Conservation (phyloP, 2,797 vertebrate species). For the Chromis chromis region DNA sequence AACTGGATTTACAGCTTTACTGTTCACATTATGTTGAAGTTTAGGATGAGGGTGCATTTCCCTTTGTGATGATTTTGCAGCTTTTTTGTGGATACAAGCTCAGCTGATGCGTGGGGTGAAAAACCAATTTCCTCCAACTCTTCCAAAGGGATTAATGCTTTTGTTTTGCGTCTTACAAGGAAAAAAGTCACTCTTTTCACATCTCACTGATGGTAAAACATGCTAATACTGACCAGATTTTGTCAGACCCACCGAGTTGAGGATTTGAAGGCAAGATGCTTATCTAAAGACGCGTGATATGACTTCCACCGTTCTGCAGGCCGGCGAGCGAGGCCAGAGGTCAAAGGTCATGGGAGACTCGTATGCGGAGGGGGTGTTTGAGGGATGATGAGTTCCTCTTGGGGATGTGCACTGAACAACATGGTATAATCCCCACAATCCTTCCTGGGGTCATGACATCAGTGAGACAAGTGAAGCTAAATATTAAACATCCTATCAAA, state of each 20-base stretch:
- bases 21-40: slow-evolving; percentile 25
- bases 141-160: slow-evolving; percentile 43
- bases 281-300: slow-evolving; percentile 72
- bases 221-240: slow-evolving; percentile 52
- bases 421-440: slow-evolving; percentile 51
- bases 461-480: slow-evolving; percentile 15
- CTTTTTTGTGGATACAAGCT: slow-evolving; percentile 38
- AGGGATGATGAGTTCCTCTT: slow-evolving; percentile 40
- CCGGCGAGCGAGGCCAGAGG: slow-evolving; percentile 66
- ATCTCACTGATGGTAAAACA: slow-evolving; percentile 46
- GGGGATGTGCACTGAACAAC: slow-evolving; percentile 53
- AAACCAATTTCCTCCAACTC: slow-evolving; percentile 59
- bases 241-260: slow-evolving; percentile 43
- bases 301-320: slow-evolving; percentile 59
- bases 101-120: slow-evolving; percentile 33
- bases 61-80: slow-evolving; percentile 16
- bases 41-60: not conserved
- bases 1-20: slow-evolving; percentile 25
- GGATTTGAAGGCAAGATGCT: slow-evolving; percentile 67
- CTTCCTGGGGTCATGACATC: slow-evolving; percentile 51
- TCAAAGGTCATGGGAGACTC: slow-evolving; percentile 69
- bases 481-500: not conserved
- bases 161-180: slow-evolving; percentile 39
- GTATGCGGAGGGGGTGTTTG: slow-evolving; percentile 35
- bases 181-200: slow-evolving; percentile 26